These are phyloP conservation scores for Oxystoma pomonae DNA, from an alignment of 2,888 invertebrate genomes.

Conservation along the genomic window DNA sequence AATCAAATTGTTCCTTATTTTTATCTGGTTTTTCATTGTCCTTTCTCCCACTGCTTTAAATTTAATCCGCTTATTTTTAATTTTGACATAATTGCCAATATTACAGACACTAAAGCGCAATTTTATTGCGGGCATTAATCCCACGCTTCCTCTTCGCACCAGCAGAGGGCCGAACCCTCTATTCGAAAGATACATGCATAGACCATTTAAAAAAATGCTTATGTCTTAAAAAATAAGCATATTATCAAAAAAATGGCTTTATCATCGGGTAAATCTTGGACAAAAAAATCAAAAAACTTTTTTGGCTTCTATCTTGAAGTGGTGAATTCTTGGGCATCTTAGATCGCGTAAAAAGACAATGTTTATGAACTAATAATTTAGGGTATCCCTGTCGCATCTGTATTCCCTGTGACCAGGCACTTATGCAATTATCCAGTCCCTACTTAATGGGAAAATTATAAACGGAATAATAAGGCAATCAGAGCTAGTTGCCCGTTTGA, in stretches of 20 bases:
- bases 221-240: too few relatives aligned
- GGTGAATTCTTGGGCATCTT: too few relatives aligned
- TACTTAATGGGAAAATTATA: constrained; percentile 8
- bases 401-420: constrained; percentile 4
- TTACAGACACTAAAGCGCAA: background rate
- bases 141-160: background rate
- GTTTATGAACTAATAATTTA: too few relatives aligned
- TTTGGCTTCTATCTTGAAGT: too few relatives aligned
- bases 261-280: too few relatives aligned
- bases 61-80: background rate
- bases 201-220: too few relatives aligned
- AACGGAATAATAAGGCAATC: constrained; percentile 25
- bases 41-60: too few relatives aligned
- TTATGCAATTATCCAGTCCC: constrained; percentile 5
- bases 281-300: too few relatives aligned
- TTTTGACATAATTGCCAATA: background rate
- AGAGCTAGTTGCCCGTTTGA: background rate
- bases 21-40: too few relatives aligned
- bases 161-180: background rate
- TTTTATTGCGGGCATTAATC: background rate
- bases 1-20: too few relatives aligned
- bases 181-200: background rate
- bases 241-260: too few relatives aligned
- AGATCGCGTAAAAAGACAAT: too few relatives aligned
- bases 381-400: background rate